These are phyloP conservation scores for Drosophila lacicola DNA, from an alignment of 2,888 invertebrate species.

Conservation along the genomic window DNA sequence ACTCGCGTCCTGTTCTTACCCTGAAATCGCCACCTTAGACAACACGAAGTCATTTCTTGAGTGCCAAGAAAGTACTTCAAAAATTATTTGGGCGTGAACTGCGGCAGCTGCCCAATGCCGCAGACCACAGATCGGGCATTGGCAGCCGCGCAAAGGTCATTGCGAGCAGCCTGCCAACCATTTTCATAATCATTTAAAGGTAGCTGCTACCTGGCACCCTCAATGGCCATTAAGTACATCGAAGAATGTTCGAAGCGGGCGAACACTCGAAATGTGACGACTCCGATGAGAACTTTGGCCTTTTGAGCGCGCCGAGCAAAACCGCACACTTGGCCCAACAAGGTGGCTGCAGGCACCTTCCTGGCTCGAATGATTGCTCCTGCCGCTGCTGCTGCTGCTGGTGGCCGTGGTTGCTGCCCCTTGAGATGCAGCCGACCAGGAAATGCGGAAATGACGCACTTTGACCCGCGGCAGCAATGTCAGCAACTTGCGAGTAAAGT, in stretches of 20 bases:
- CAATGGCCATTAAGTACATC: slow-evolving; percentile 78
- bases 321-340: slow-evolving; percentile 74
- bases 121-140: slow-evolving; percentile 8
- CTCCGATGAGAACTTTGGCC: slow-evolving; percentile 48
- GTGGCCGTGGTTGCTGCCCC: slow-evolving; percentile 30
- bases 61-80: slow-evolving; percentile 48
- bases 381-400: slow-evolving; percentile 17
- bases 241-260: slow-evolving; percentile 69
- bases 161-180: slow-evolving; percentile 65
- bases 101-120: slow-evolving; percentile 54
- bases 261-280: slow-evolving; percentile 54
- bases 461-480: slow-evolving; percentile 31
- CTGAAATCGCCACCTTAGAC: slow-evolving; percentile 3
- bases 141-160: slow-evolving; percentile 54
- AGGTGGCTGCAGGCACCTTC: slow-evolving; percentile 56
- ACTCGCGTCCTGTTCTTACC: background rate
- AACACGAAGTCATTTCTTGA: slow-evolving; percentile 20
- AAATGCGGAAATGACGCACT: slow-evolving; percentile 66
- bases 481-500: slow-evolving; percentile 56
- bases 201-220: slow-evolving; percentile 46
- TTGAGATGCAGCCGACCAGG: slow-evolving; percentile 64
- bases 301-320: slow-evolving; percentile 41
- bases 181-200: slow-evolving; percentile 76
- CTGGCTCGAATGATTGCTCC: slow-evolving; percentile 52
- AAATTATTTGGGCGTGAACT: slow-evolving; percentile 72